These are phyloP conservation scores for Tenebrosternarchus preto DNA, from an alignment of 2,113 vertebrate genomes.

Conservation along the genomic window DNA sequence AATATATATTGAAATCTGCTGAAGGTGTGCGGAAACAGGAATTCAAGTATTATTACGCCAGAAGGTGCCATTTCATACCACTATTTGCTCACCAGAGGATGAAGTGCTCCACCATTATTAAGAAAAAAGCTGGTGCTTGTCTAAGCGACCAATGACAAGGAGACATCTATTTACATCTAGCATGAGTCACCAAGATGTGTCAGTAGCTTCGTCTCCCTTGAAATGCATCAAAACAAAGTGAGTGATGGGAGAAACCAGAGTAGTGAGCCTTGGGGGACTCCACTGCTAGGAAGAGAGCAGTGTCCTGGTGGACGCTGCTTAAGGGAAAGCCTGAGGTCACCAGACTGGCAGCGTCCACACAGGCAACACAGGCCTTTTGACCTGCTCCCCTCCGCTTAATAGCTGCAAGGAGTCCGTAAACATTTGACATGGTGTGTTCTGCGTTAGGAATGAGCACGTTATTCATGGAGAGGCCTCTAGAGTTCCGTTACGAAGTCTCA, in stretches of 20 bases:
- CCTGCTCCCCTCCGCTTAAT: conserved; percentile 46
- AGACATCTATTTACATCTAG: conserved; percentile 32
- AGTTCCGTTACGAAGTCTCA: conserved; percentile 27
- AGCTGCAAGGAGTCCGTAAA: conserved; percentile 62
- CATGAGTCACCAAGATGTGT: conserved; percentile 22
- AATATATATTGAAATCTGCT: no score
- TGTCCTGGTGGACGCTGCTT: not conserved
- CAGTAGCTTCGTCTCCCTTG: not conserved
- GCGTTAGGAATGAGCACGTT: conserved; percentile 47
- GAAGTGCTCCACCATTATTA: conserved; percentile 7
- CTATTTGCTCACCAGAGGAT: not conserved
- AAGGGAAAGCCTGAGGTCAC: not conserved
- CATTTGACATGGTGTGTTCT: conserved; percentile 67
- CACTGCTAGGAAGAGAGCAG: not conserved
- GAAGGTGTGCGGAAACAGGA: not conserved
- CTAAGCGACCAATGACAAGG: conserved; percentile 8
- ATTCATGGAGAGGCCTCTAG: conserved; percentile 65
- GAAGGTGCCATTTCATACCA: not conserved
- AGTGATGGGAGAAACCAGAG: not conserved
- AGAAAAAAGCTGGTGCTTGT: conserved; percentile 32
- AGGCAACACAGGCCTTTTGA: not conserved
- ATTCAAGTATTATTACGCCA: not conserved
- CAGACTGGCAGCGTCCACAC: not conserved
- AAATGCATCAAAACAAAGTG: conserved; percentile 10
- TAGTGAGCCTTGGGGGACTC: not conserved